Evolutionary conservation across 2,888 invertebrate species (phyloP).

Genomic region (Cecidostiba fungosa): DNA sequence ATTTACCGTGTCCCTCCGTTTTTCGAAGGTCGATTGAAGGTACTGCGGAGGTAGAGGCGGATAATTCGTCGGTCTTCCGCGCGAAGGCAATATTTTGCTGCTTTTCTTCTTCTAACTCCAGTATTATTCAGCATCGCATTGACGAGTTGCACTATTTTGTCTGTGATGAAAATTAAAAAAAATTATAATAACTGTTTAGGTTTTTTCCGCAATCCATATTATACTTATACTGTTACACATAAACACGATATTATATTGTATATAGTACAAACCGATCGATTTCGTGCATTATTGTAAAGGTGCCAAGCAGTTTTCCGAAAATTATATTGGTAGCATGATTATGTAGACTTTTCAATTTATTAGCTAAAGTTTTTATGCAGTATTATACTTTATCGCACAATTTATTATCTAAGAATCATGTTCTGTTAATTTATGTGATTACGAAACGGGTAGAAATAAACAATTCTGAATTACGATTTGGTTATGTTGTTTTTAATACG

Average conservation of each 20-base stretch:
- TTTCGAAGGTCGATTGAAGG: neutral
- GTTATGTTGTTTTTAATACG: neutral
- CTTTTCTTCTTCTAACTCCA: neutral
- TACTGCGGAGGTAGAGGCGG: constrained; percentile 9
- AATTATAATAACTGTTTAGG: too few species aligned
- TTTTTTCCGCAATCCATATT: too few species aligned
- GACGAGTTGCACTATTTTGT: neutral
- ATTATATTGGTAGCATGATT: too few species aligned
- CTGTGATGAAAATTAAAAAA: too few species aligned
- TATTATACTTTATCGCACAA: neutral
- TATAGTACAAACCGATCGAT: neutral
- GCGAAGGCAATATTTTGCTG: constrained; percentile 2
- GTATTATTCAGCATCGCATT: neutral
- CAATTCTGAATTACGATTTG: neutral
- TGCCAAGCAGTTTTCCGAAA: too few species aligned
- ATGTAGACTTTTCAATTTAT: too few species aligned
- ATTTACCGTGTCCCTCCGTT: neutral
- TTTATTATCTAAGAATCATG: neutral
- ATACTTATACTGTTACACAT: too few species aligned
- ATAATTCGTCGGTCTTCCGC: constrained; percentile 17
- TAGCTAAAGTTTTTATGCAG: neutral
- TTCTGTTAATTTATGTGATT: neutral
- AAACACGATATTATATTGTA: too few species aligned
- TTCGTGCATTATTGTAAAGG: neutral
- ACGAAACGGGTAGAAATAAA: neutral